A percentile compares a stretch with the other conserved stretches of the same genome.
These are phyloP conservation scores for Zygaena filipendulae DNA, from an alignment of 2,888 invertebrate genomes.

Conservation along the genomic window DNA sequence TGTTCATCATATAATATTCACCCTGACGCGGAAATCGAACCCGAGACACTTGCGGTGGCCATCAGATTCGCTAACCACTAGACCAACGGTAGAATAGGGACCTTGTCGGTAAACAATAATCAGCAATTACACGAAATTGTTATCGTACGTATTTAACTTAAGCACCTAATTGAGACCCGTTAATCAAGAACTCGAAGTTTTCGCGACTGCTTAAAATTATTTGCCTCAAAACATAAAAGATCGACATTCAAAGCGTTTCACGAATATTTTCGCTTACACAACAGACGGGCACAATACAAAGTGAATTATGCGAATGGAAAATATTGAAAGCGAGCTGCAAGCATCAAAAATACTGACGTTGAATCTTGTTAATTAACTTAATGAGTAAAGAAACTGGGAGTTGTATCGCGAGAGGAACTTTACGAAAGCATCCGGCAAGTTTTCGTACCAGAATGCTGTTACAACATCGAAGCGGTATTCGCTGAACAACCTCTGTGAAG, in stretches of 20 bases:
- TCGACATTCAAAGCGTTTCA: conserved; percentile 56
- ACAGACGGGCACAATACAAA: conserved; percentile 42
- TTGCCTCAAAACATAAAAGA: conserved; percentile 61
- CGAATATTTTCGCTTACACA: conserved; percentile 55
- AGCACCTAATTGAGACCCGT: conserved; percentile 57
- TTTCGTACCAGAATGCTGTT: conserved; percentile 43
- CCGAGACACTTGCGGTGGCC: too few species aligned
- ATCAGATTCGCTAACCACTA: too few species aligned
- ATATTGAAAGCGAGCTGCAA: conserved; percentile 48
- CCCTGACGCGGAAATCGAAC: too few species aligned
- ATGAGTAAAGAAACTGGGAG: conserved; percentile 50
- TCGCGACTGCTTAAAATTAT: conserved; percentile 61
- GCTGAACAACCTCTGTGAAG: conserved; percentile 28
- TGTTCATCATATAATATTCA: too few species aligned
- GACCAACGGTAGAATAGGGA: too few species aligned
- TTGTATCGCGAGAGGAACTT: conserved; percentile 40
- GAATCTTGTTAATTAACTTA: conserved; percentile 60
- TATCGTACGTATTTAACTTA: conserved; percentile 49
- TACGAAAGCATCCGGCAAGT: conserved; percentile 43
- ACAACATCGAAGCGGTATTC: conserved; percentile 29
- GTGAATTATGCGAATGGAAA: conserved; percentile 51
- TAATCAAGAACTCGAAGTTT: conserved; percentile 62
- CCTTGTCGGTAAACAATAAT: too few species aligned
- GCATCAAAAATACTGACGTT: conserved; percentile 55
- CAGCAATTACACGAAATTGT: conserved; percentile 43